Base-by-base conservation (phyloP, 2,113 vertebrate genomes). In the Hiodon tergisus region DNA sequence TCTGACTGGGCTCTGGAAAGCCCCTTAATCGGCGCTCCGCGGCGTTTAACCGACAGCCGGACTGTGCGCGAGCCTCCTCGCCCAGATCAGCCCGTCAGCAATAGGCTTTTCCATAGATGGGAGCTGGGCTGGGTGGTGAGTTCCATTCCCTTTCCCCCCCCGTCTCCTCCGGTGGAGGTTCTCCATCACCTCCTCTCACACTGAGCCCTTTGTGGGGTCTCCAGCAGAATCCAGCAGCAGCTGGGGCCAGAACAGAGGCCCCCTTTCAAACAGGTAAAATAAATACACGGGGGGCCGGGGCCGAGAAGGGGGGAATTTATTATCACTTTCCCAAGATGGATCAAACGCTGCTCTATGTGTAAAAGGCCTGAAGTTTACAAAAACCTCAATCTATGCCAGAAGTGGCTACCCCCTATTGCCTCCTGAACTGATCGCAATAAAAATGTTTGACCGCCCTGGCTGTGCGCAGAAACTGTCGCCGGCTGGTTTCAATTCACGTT, bases 251-350 rank as follows among this genome's bases (percentile, higher is more conserved):
- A 71, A 76, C 58, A 52, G 31, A 71, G 46, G 66, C 6, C 60
- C 48, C 48, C 69, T 52, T 70, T 70, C 75, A 76, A 71, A 54
- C 69, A 71, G 58, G 57, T 76, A 54, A 48, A 76, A 52, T 6
- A 53, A 46, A 70, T 61, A 47, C 52, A 67, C 51, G 68, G 53
- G 48, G 57, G 59, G 63, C 17, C 7, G 71, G 67, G 46, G 65
- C 16, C 31, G 16, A 13, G 65, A 74, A 74, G 17, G 72, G 76
- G 70, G 59, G 63, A 68, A 57, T 77, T 60, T 67, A 54, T 46
- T 46, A 46, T 57, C 69, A 31, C 53, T 54, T 53, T 53, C 52
- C 53, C 46, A 57, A 54, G 3, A 2, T 17, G 54, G 16, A 47
- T 58, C n/a, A 70, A 70, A 70, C 17, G 17, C 52, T 70, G 69